A percentile compares a stretch with the other conserved stretches of the same genome.
Evolutionary conservation across 2,888 invertebrate species (phyloP).

Genomic region (Drosophila mimetica): DNA sequence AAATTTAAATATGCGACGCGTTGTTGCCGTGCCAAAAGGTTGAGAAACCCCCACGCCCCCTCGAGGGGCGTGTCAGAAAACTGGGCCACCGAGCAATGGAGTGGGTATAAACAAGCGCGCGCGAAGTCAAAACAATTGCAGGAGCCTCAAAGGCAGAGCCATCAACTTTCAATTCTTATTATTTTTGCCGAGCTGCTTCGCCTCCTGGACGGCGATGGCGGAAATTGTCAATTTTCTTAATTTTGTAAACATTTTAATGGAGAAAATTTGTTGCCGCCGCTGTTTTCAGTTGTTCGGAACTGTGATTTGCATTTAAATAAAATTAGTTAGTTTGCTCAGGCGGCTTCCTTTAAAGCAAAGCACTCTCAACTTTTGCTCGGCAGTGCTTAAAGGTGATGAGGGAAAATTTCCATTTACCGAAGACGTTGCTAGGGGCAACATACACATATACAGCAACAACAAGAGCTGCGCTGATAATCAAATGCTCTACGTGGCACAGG

Average conservation of each 20-base stretch:
- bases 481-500: constrained; percentile 49
- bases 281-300: constrained; percentile 32
- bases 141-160: not conserved
- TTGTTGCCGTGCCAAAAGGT: constrained; percentile 58
- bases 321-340: constrained; percentile 61
- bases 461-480: not conserved
- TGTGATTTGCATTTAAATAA: constrained; percentile 72
- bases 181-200: constrained; percentile 24
- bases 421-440: not conserved
- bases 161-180: constrained; percentile 19
- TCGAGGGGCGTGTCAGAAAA: constrained; percentile 13
- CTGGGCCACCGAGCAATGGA: constrained; percentile 29
- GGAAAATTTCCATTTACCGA: not conserved
- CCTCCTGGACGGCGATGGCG: constrained; percentile 3
- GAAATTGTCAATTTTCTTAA: constrained; percentile 61
- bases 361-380: not conserved
- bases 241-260: constrained; percentile 32
- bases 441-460: not conserved
- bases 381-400: not conserved
- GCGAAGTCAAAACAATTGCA: constrained; percentile 40
- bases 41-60: constrained; percentile 4
- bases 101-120: constrained; percentile 22
- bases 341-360: not conserved
- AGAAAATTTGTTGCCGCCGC: constrained; percentile 24
- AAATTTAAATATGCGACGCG: constrained; percentile 74